Evolutionary conservation across 2,888 invertebrate genomes (phyloP).

Genomic region (Iphiclides podalirius): DNA sequence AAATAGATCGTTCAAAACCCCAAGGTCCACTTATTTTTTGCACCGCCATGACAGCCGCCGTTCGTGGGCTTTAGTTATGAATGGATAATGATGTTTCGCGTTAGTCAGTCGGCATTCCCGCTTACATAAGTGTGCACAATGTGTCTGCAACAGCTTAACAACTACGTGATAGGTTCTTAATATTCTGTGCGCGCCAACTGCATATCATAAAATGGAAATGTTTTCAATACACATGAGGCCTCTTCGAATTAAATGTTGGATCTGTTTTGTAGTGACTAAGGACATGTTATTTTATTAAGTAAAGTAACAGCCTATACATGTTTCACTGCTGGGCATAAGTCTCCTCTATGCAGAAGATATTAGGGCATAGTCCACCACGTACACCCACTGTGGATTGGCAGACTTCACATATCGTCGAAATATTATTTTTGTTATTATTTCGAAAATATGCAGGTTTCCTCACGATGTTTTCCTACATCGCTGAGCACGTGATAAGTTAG

Average conservation of each 20-base stretch:
- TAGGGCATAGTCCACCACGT: no score
- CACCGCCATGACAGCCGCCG: constrained; percentile 38
- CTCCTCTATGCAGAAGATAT: no score
- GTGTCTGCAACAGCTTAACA: background rate
- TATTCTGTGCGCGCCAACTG: constrained; percentile 6
- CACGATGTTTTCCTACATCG: no score
- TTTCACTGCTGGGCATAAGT: no score
- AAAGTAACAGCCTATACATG: no score
- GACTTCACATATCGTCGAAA: no score
- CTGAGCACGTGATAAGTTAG: no score
- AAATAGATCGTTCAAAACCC: constrained; percentile 18
- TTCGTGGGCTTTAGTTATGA: constrained; percentile 19
- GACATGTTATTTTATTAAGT: no score
- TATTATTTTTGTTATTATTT: no score
- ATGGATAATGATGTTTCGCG: constrained; percentile 24
- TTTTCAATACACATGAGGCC: constrained; percentile 3
- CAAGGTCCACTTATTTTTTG: constrained; percentile 23
- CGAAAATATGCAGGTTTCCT: no score
- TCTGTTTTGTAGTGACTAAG: no score
- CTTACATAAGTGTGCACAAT: constrained; percentile 49
- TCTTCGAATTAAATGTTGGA: background rate
- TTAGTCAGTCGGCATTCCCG: constrained; percentile 60
- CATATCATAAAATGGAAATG: constrained; percentile 12
- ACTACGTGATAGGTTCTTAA: constrained; percentile 10
- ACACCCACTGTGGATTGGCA: no score